Conservation (phyloP, 2,888 invertebrate genomes). For the Macrophya annulata region DNA sequence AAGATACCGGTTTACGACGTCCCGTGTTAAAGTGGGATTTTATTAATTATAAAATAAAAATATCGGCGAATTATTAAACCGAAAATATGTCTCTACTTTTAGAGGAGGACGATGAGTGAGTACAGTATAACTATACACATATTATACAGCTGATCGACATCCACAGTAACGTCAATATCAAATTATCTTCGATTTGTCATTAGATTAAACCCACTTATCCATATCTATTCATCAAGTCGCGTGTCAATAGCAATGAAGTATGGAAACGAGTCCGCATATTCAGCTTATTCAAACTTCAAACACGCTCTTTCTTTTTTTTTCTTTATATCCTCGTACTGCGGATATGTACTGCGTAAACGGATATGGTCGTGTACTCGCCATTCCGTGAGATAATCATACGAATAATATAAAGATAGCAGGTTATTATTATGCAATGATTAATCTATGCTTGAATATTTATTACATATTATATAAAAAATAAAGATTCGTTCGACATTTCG, state of each 20-base stretch:
- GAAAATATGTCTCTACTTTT: conserved; percentile 22
- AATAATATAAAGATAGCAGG: background rate
- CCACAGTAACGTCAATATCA: background rate
- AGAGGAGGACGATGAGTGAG: conserved; percentile 46
- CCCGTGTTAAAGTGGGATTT: conserved; percentile 7
- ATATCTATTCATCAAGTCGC: background rate
- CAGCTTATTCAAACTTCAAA: background rate
- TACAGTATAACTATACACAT: background rate
- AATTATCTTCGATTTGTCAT: background rate
- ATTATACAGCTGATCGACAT: conserved; percentile 18
- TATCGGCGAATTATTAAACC: background rate
- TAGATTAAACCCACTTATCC: background rate
- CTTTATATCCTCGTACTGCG: background rate
- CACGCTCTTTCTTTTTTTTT: background rate
- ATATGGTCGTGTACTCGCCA: background rate
- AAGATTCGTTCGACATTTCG: background rate
- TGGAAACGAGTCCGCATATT: background rate
- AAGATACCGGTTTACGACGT: conserved; percentile 4
- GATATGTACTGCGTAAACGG: background rate
- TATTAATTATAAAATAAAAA: background rate
- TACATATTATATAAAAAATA: background rate
- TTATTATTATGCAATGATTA: background rate
- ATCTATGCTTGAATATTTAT: background rate
- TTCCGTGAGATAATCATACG: conserved; percentile 5
- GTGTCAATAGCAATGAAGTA: background rate